phyloP scores from a whole-genome alignment of 2,113 vertebrate genomes.

The Electrona antarctica region DNA sequence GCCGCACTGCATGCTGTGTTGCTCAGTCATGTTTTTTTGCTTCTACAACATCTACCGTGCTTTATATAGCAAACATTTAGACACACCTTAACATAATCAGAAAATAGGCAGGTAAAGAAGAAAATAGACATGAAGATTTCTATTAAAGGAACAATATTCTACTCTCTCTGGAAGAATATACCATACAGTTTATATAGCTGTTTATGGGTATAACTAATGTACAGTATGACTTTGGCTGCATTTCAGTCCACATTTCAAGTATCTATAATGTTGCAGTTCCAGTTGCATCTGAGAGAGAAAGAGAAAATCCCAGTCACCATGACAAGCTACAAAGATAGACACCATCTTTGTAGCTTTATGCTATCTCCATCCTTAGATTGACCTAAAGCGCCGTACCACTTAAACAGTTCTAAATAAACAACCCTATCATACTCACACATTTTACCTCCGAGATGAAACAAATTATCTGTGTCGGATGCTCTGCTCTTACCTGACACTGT shows the following conservation, averaged over 20 bases:
- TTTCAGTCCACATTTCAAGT: not conserved
- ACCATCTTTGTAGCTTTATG: not conserved
- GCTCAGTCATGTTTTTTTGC: conserved; percentile 21
- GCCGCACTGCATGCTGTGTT: conserved; percentile 36
- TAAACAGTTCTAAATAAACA: no score
- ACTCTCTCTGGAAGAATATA: not conserved
- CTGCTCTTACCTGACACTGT: conserved; percentile 62
- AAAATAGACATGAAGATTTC: not conserved
- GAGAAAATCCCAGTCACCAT: conserved; percentile 18
- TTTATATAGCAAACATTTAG: conserved; percentile 14
- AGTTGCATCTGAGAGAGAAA: not conserved
- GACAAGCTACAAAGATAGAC: conserved; percentile 16
- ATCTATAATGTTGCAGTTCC: not conserved
- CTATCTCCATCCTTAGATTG: not conserved
- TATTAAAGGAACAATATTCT: not conserved
- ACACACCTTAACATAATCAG: conserved; percentile 5
- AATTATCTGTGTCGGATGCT: not conserved
- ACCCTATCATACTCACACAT: not conserved
- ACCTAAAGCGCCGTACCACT: not conserved
- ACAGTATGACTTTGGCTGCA: no score
- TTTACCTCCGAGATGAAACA: not conserved
- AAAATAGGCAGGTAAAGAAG: not conserved
- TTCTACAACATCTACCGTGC: conserved; percentile 11
- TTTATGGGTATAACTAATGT: no score
- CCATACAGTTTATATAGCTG: no score